Percentiles rank a stretch among this genome's conserved stretches.
These are phyloP conservation scores for Manacus vitellinus DNA, from an alignment of 2,113 vertebrate genomes.

Conservation along the genomic window DNA sequence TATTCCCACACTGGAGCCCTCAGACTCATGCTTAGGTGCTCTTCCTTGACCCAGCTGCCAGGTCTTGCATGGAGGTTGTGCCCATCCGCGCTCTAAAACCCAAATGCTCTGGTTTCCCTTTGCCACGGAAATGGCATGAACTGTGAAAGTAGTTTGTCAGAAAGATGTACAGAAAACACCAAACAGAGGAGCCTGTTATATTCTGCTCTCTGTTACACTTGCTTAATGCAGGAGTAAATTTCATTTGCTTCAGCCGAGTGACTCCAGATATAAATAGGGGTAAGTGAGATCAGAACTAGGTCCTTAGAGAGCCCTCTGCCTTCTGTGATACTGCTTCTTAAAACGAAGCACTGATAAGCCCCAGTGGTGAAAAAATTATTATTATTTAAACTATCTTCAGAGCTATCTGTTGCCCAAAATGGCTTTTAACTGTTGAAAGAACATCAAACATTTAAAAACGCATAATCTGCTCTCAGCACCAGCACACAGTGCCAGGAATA, in stretches of 20 bases:
- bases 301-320: conserved; percentile 47
- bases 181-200: conserved; percentile 29
- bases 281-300: conserved; percentile 13
- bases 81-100: not conserved
- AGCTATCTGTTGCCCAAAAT: conserved; percentile 65
- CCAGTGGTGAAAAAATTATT: conserved; percentile 2
- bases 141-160: conserved; percentile 20
- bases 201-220: not conserved
- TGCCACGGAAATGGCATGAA: not conserved
- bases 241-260: conserved; percentile 39
- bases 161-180: conserved; percentile 30
- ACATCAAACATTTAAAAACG: conserved; percentile 58
- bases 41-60: not conserved
- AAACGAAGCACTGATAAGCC: conserved; percentile 42
- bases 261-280: not conserved
- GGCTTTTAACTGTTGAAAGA: conserved; percentile 65
- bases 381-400: conserved; percentile 56
- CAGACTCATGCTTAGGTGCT: not conserved
- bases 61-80: not conserved
- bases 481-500: conserved; percentile 49
- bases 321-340: conserved; percentile 45
- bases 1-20: fast-evolving
- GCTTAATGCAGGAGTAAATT: conserved; percentile 51
- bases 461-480: conserved; percentile 35
- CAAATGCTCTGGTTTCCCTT: not conserved